Evolutionary conservation across 1,140 invertebrate genomes (phyloP), one percentile per base, ranked within the genome.

Genomic region (Lordiphosa collinella): DNA sequence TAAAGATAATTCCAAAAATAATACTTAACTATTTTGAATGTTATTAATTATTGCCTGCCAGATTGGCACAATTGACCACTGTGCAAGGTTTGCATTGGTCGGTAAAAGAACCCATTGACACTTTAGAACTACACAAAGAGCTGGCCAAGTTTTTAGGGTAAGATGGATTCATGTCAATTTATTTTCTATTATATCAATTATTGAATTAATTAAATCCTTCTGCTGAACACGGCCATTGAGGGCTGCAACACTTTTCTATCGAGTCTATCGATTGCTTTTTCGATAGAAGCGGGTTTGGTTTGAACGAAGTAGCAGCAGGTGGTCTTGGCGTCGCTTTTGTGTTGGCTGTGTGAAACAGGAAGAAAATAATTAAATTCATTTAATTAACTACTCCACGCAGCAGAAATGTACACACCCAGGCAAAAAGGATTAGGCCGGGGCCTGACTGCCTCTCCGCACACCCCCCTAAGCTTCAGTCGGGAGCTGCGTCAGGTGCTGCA

Each of bases 401-500:
- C 8, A 44, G 10, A 56, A 60, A 85, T 84, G 78, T 84, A 59
- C 47, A 84, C 78, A 32, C 73, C 78, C 6, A 56, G 41, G 37
- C 68, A 79, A 11, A 85, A 78, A 18, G 50, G 13, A 12, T 34
- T 54, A 12, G 22, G 32, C 8, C 53, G 55, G 10, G 50, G 58
- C 6, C 61, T 41, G 9, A 41, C n/a, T 11, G 48, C 25, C 5
- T 73, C 79, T 2, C 84, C 84, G 4, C 74, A 75, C 3, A 89
- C 90, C 6, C 90, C 91, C 59, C 69, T 91, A 10, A 91, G 90
- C 59, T 90, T 93, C 6, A 92, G 92, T 73, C 88, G 89, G 36
- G 92, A 93, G 84, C 75, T 93, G 16, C 91, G 91, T 43, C 90
- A 91, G 57, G 90, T 92, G 31, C 91, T 93, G 57, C 89, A 91